phyloP scores from a whole-genome alignment of 2,888 invertebrate genomes.

The Exephanes ischioxanthus region DNA sequence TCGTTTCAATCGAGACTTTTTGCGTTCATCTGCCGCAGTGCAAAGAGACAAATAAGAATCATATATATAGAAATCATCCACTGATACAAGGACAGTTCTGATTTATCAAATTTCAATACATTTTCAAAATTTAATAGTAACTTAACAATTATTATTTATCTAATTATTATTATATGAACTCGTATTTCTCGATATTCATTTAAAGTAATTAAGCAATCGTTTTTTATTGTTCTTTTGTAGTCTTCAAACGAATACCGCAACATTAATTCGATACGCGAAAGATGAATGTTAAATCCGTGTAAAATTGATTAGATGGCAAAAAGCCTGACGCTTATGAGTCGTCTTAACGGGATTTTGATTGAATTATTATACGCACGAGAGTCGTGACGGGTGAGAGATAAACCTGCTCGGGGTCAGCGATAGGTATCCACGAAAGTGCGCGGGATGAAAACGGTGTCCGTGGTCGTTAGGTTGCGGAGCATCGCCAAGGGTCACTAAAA shows the following conservation, averaged over 20 bases:
- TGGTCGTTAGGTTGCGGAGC: conserved; percentile 62
- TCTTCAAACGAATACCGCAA: not conserved
- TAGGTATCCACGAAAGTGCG: conserved; percentile 31
- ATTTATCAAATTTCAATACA: too few relatives aligned
- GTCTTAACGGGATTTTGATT: conserved; percentile 32
- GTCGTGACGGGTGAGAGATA: conserved; percentile 10
- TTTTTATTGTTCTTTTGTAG: not conserved
- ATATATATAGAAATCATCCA: too few relatives aligned
- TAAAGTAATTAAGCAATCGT: not conserved
- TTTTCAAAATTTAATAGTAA: too few relatives aligned
- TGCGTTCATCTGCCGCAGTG: too few relatives aligned
- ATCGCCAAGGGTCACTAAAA: conserved; percentile 77
- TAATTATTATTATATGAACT: too few relatives aligned
- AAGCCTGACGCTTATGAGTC: not conserved
- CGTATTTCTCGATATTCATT: not conserved
- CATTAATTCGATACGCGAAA: not conserved
- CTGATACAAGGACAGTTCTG: too few relatives aligned
- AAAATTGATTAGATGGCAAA: not conserved
- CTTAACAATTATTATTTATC: too few relatives aligned
- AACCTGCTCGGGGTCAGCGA: conserved; percentile 15
- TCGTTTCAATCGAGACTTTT: too few relatives aligned
- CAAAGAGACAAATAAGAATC: too few relatives aligned
- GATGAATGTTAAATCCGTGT: not conserved
- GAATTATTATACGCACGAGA: conserved; percentile 14
- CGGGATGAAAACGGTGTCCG: conserved; percentile 44